phyloP scores from a whole-genome alignment of 2,888 invertebrate species.

The Pinctada fucata region DNA sequence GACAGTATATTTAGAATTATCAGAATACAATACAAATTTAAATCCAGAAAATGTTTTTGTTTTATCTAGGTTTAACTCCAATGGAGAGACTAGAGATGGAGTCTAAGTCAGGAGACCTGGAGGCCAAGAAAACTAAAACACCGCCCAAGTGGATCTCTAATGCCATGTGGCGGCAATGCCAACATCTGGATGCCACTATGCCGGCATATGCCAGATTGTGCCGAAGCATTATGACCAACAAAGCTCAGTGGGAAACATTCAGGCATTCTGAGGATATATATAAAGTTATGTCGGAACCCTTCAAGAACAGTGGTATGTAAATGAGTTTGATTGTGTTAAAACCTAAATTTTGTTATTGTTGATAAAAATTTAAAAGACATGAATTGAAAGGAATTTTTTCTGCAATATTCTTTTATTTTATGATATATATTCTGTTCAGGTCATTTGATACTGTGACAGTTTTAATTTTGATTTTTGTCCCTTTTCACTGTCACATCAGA shows the following conservation, averaged over 20 bases:
- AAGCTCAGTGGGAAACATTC: conserved; percentile 70
- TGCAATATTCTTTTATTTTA: too few relatives aligned
- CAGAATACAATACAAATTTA: too few relatives aligned
- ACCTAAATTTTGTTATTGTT: neutral
- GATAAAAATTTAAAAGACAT: neutral
- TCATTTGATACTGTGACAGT: too few relatives aligned
- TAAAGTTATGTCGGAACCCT: conserved; percentile 53
- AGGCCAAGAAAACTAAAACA: conserved; percentile 51
- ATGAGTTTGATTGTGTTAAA: neutral
- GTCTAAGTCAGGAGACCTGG: conserved; percentile 51
- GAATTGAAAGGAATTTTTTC: too few relatives aligned
- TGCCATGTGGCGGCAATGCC: conserved; percentile 71
- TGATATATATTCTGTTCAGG: too few relatives aligned
- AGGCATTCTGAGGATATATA: conserved; percentile 62
- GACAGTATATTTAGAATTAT: too few relatives aligned
- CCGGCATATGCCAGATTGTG: conserved; percentile 64
- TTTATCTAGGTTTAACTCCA: conserved; percentile 63
- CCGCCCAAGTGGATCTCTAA: conserved; percentile 69
- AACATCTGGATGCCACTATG: conserved; percentile 69
- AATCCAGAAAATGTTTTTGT: too few relatives aligned
- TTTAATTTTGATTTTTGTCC: too few relatives aligned
- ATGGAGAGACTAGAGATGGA: conserved; percentile 69
- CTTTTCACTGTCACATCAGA: too few relatives aligned
- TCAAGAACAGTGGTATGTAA: conserved; percentile 40
- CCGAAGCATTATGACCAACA: conserved; percentile 64